Conservation (phyloP, 2,888 invertebrate species). For the Ichneumoninae sp. region DNA sequence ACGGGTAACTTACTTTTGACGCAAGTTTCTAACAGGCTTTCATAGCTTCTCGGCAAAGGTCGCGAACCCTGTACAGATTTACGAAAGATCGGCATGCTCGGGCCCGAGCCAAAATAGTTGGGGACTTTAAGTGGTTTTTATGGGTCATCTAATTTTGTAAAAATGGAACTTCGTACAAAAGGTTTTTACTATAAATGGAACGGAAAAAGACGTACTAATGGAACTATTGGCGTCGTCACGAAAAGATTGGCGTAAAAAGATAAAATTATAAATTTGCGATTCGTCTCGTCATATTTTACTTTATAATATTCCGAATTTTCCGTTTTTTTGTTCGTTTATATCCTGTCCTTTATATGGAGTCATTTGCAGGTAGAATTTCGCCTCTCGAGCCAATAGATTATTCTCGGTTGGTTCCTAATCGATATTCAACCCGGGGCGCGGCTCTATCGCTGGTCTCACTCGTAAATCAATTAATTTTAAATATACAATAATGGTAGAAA, state of each 20-base stretch:
- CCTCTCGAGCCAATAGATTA: conserved; percentile 60
- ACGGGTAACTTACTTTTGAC: conserved; percentile 10
- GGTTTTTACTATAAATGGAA: no score
- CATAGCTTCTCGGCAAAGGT: conserved; percentile 25
- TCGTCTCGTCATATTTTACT: conserved; percentile 48
- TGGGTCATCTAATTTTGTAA: background rate
- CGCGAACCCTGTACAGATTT: background rate
- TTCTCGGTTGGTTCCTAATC: conserved; percentile 61
- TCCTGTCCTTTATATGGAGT: conserved; percentile 55
- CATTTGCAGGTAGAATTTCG: conserved; percentile 56
- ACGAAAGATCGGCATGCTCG: background rate
- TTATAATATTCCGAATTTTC: conserved; percentile 42
- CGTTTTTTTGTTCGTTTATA: conserved; percentile 47
- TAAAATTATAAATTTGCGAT: conserved; percentile 33
- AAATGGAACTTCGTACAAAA: no score
- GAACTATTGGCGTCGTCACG: conserved; percentile 21
- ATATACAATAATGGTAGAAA: conserved; percentile 65
- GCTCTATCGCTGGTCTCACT: conserved; percentile 45
- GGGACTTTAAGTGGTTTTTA: conserved; percentile 10
- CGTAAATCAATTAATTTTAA: conserved; percentile 68
- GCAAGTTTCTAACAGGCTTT: conserved; percentile 11
- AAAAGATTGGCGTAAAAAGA: background rate
- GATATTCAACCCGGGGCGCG: conserved; percentile 62
- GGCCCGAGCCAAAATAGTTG: no score
- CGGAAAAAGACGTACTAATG: background rate